Base-by-base conservation (phyloP, 1,140 invertebrate genomes). In the Philotrypesis tridentata region DNA sequence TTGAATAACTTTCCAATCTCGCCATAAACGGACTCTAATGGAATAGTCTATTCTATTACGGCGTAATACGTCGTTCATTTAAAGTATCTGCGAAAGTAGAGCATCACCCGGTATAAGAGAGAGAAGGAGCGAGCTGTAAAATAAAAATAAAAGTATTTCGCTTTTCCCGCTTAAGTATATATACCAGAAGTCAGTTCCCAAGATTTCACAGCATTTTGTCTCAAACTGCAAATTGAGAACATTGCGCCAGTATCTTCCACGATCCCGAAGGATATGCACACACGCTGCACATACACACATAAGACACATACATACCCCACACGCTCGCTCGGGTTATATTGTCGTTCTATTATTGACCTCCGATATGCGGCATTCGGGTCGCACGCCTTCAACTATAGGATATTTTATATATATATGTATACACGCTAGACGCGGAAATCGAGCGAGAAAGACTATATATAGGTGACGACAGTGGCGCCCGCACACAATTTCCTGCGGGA, bases 321-420 rank as follows among this genome's bases (percentile, higher is more conserved):
- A n/a, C n/a, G n/a, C 7, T 5, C 21, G 3, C 31, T 33, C 17
- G 67, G 31, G 67, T n/a, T 65, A 68, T 84, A 84, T 84, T 72
- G 74, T 73, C n/a, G 31, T 74, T 79, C 70, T 63, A 79, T 79
- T 82, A 84, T 82, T 84, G 72, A 67, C 71, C 74, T 84, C 60
- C 79, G 74, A 81, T 78, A 74, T n/a, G 14, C 9, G 40, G 27
- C 65, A 72, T 76, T 70, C 63, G 25, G 29, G 27, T 79, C 27
- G 27, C 55, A 23, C 17, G 67, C 17, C 61, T 2, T 29, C 27
- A 1, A 55, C 48, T 55, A n/a, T n/a, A 21, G 48, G 48, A 17
- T 21, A 55, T 55, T 55, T 7, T 43, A 43, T 43, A 43, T 37
- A 37, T 37, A 37, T 37, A 37, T 37, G 8, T 37, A 37, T 43